Evolutionary conservation across 2,888 invertebrate genomes (phyloP).

Genomic region (Enoplolaimus lenunculus): DNA sequence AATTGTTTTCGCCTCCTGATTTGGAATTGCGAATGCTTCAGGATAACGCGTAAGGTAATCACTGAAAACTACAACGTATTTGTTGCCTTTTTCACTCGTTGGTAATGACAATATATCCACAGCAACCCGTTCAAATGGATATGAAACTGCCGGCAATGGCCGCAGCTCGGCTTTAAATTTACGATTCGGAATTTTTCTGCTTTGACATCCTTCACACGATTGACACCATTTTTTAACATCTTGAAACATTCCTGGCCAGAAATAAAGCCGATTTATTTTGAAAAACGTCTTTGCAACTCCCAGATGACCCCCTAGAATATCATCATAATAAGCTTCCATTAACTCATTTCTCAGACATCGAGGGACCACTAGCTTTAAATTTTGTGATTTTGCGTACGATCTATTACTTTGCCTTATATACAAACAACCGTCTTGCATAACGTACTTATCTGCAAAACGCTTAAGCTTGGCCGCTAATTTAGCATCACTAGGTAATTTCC

Average conservation of each 20-base stretch:
- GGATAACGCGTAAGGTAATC: slow-evolving; percentile 16
- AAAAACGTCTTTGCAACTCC: slow-evolving; percentile 6
- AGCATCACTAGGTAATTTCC: neutral
- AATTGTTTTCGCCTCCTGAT: slow-evolving; percentile 6
- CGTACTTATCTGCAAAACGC: neutral
- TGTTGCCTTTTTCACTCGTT: slow-evolving; percentile 3
- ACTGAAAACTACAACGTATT: slow-evolving; percentile 14
- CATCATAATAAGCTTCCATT: slow-evolving; percentile 16
- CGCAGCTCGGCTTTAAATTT: slow-evolving; percentile 4
- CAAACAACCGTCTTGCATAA: neutral
- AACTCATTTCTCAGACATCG: neutral
- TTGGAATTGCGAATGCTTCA: slow-evolving; percentile 7
- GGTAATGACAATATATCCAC: slow-evolving; percentile 15
- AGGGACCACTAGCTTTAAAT: neutral
- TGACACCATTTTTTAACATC: neutral
- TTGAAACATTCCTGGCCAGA: slow-evolving; percentile 1
- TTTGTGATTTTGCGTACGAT: neutral
- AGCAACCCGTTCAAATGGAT: slow-evolving; percentile 4
- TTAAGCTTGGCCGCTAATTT: neutral
- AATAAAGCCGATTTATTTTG: too few species aligned
- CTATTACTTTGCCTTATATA: neutral
- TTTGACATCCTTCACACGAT: neutral
- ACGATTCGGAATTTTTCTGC: neutral
- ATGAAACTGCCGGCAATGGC: slow-evolving; percentile 9
- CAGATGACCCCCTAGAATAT: slow-evolving; percentile 6